Percentiles rank a stretch among this genome's conserved stretches.
Conservation (phyloP, 2,797 vertebrate species). For the Heterohyrax brucei region DNA sequence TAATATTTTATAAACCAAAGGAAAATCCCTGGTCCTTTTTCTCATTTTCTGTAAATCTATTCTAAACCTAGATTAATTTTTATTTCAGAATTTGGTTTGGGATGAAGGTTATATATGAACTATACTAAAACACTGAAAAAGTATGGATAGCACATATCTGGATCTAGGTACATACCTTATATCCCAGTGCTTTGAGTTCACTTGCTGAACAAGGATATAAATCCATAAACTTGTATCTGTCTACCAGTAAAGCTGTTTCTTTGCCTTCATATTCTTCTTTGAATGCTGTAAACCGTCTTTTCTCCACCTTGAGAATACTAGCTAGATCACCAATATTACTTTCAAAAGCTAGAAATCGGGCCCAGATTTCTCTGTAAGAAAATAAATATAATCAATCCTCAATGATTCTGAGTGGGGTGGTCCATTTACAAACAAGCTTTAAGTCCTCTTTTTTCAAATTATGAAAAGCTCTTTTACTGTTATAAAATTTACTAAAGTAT, state of each 20-base stretch:
- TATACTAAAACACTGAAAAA: slow-evolving; percentile 34
- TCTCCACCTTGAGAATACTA: slow-evolving; percentile 99
- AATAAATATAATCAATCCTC: slow-evolving; percentile 74
- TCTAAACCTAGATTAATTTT: slow-evolving; percentile 58
- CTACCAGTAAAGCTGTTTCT: slow-evolving; percentile 98
- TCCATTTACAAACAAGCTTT: slow-evolving; percentile 26
- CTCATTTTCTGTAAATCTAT: slow-evolving; percentile 35
- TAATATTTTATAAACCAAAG: slow-evolving; percentile 52
- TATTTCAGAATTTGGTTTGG: slow-evolving; percentile 63
- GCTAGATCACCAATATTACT: slow-evolving; percentile 99
- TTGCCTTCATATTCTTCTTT: slow-evolving; percentile 99
- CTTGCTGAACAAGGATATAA: slow-evolving; percentile 97
- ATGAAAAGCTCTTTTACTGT: slow-evolving; percentile 37
- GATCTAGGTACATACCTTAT: slow-evolving; percentile 93
- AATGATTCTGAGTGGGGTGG: slow-evolving; percentile 38
- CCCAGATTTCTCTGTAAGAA: slow-evolving; percentile 97
- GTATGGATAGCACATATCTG: not conserved
- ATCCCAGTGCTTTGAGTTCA: slow-evolving; percentile 99
- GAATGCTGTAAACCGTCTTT: slow-evolving; percentile 97
- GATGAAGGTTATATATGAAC: slow-evolving; percentile 24
- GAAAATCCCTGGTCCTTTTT: slow-evolving; percentile 33
- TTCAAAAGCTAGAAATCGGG: slow-evolving; percentile 98
- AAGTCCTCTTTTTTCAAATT: slow-evolving; percentile 32
- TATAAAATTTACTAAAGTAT: slow-evolving; percentile 33
- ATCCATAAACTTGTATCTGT: slow-evolving; percentile 99